Conservation (phyloP, 2,113 vertebrate genomes). For the Gallinago undulata region DNA sequence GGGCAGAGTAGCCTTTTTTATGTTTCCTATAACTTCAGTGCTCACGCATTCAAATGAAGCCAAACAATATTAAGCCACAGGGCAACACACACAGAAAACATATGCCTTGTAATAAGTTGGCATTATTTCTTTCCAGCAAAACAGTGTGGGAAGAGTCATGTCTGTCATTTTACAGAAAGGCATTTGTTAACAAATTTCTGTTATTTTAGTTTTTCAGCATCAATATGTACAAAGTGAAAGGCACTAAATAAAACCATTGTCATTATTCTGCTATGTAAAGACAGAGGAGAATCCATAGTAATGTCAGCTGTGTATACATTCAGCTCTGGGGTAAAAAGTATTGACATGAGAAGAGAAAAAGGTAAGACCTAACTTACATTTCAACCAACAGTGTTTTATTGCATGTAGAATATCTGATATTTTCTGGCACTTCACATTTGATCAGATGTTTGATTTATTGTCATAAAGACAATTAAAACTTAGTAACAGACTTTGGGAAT, state of each 20-base stretch:
- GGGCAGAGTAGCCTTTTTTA: constrained; percentile 45
- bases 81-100: neutral
- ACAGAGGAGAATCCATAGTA: neutral
- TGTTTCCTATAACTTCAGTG: constrained; percentile 42
- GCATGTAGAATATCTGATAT: neutral
- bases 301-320: neutral
- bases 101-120: constrained; percentile 15
- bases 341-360: neutral
- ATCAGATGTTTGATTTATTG: neutral
- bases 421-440: neutral
- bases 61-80: constrained; percentile 50
- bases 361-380: neutral
- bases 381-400: neutral
- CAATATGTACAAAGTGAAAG: neutral
- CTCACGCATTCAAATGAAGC: constrained; percentile 48
- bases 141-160: neutral
- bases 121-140: constrained; percentile 5
- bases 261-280: neutral
- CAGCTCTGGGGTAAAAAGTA: neutral
- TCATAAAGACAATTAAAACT: neutral
- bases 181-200: neutral
- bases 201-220: neutral
- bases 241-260: neutral
- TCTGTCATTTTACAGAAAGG: neutral
- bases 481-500: neutral